Evolutionary conservation across 30 jellyfish, hydroid and myxozoan genomes (phyloP).

Genomic region (Chrysaora quinquecirrha): DNA sequence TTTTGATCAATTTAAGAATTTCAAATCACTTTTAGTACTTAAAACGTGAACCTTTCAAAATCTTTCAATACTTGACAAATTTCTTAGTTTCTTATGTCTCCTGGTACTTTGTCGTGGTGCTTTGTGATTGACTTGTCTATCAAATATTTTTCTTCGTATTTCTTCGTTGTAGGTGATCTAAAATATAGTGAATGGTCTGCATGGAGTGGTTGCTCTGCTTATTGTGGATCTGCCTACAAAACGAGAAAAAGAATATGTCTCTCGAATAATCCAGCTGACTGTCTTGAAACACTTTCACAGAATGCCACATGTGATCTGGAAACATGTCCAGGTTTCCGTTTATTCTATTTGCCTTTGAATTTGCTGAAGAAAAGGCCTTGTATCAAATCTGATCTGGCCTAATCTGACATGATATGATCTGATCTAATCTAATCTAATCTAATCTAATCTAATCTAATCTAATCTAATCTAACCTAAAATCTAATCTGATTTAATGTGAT

Average conservation of each 20-base stretch:
- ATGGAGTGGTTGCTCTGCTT: slow-evolving; percentile 59
- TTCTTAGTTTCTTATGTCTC: too few relatives aligned
- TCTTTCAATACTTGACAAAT: too few relatives aligned
- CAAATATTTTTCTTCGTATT: too few relatives aligned
- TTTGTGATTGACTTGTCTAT: too few relatives aligned
- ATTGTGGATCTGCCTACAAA: slow-evolving; percentile 59
- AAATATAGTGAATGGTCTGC: slow-evolving; percentile 52
- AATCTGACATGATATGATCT: background rate
- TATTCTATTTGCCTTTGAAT: background rate
- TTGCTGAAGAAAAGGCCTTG: background rate
- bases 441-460: too few relatives aligned
- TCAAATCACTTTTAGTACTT: too few relatives aligned
- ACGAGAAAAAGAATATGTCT: slow-evolving; percentile 32
- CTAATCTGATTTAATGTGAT: background rate
- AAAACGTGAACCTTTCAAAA: too few relatives aligned
- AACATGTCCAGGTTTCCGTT: slow-evolving; percentile 42
- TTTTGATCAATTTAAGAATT: too few relatives aligned
- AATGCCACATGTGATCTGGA: slow-evolving; percentile 17
- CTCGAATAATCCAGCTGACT: slow-evolving; percentile 2
- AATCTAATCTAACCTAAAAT: too few relatives aligned
- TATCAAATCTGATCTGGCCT: background rate
- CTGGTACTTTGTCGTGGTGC: too few relatives aligned
- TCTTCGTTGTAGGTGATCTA: slow-evolving; percentile 51
- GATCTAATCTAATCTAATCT: too few relatives aligned
- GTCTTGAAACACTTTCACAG: slow-evolving; percentile 29